phyloP scores from a whole-genome alignment of 2,888 invertebrate genomes.

The Alitta virens region DNA sequence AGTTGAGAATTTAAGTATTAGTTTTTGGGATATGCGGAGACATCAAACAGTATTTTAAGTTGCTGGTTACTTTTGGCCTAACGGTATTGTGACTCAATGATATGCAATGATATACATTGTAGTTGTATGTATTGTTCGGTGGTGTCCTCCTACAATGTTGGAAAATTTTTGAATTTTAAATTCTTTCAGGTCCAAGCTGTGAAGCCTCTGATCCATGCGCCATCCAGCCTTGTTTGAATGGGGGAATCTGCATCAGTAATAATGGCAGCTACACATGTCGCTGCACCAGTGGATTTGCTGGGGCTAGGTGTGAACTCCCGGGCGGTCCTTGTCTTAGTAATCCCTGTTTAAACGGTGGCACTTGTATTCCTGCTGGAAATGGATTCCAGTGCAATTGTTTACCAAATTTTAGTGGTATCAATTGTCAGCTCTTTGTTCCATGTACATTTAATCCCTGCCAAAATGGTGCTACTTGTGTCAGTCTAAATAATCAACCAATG shows the following conservation, averaged over 20 bases:
- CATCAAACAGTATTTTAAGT: too few species aligned
- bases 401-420: slow-evolving; percentile 20
- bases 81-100: too few species aligned
- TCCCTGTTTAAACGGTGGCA: slow-evolving; percentile 24
- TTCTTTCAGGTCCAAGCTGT: slow-evolving; percentile 27
- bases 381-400: slow-evolving; percentile 19
- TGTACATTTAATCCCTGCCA: slow-evolving; percentile 24
- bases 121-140: too few species aligned
- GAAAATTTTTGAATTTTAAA: too few species aligned
- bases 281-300: slow-evolving; percentile 36
- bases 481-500: slow-evolving; percentile 16
- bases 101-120: too few species aligned
- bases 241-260: slow-evolving; percentile 1
- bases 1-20: too few species aligned
- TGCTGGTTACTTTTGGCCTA: too few species aligned
- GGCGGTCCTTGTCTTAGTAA: slow-evolving; percentile 8
- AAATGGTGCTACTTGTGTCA: slow-evolving; percentile 27
- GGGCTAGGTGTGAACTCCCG: slow-evolving; percentile 34
- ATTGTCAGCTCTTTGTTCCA: slow-evolving; percentile 18
- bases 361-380: slow-evolving; percentile 6
- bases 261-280: slow-evolving; percentile 35
- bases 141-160: too few species aligned
- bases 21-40: too few species aligned
- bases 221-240: slow-evolving; percentile 8
- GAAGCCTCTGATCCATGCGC: slow-evolving; percentile 22